These are phyloP conservation scores for Diadumene lineata DNA, from an alignment of 92 coral and sea anemone genomes.

Conservation along the genomic window DNA sequence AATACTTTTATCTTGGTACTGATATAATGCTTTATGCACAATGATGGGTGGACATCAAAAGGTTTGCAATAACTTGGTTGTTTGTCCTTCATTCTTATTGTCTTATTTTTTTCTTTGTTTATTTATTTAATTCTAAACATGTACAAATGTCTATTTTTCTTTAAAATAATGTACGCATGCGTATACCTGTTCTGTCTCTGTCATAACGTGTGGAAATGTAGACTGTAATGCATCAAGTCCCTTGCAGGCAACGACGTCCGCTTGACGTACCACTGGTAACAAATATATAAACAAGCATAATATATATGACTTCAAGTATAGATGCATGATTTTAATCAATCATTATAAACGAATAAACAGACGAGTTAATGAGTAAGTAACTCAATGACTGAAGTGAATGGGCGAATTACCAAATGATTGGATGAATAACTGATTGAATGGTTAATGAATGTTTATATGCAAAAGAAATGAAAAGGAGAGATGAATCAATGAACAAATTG, in stretches of 20 bases:
- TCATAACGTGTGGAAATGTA: slow-evolving; percentile 31
- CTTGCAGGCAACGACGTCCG: slow-evolving; percentile 49
- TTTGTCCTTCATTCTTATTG: neutral
- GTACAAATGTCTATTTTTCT: neutral
- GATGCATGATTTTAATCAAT: neutral
- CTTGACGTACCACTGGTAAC: slow-evolving; percentile 35
- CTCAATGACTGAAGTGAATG: neutral
- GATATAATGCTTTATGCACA: no score
- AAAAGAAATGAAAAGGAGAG: no score
- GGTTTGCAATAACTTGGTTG: neutral
- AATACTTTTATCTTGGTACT: no score
- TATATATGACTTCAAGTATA: neutral
- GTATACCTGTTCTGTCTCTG: slow-evolving; percentile 40
- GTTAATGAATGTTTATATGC: no score
- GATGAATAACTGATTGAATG: neutral
- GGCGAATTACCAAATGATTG: neutral
- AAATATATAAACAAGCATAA: neutral
- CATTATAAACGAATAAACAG: neutral
- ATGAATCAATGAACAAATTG: no score
- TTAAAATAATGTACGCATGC: neutral
- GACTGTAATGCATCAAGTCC: slow-evolving; percentile 49
- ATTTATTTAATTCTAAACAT: neutral
- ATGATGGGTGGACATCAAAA: no score
- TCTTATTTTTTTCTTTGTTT: no score
- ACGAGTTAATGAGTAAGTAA: neutral